Conservation (phyloP, 2,797 vertebrate species). For the Poecilia wingei region DNA sequence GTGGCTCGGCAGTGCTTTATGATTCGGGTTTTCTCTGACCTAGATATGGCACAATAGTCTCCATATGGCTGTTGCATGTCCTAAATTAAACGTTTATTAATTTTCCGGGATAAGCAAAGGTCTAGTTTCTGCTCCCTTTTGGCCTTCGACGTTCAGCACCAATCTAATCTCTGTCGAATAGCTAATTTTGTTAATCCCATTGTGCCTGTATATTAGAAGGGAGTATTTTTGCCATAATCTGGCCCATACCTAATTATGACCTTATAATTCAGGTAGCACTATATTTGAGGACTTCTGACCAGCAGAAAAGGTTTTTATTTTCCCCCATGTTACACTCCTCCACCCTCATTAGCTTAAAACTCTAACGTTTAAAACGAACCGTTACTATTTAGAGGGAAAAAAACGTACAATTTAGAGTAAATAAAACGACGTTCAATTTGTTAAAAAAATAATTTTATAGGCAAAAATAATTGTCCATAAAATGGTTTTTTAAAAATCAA, state of each 20-base stretch:
- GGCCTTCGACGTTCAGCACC: neutral
- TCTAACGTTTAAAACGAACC: neutral
- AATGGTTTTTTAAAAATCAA: neutral
- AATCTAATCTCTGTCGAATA: neutral
- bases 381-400: neutral
- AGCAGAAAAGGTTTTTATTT: neutral
- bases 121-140: neutral
- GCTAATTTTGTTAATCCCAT: neutral
- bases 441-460: neutral
- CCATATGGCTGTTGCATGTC: neutral
- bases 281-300: neutral
- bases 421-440: neutral
- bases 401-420: neutral
- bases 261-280: no score
- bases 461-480: neutral
- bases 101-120: neutral
- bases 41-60: neutral
- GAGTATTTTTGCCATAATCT: neutral
- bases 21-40: neutral
- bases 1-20: neutral
- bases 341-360: neutral
- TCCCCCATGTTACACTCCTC: neutral
- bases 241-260: neutral
- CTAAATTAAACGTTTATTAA: neutral
- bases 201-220: neutral